Evolutionary conservation across 2,888 invertebrate genomes (phyloP).

Genomic region (Phengaris alcon): DNA sequence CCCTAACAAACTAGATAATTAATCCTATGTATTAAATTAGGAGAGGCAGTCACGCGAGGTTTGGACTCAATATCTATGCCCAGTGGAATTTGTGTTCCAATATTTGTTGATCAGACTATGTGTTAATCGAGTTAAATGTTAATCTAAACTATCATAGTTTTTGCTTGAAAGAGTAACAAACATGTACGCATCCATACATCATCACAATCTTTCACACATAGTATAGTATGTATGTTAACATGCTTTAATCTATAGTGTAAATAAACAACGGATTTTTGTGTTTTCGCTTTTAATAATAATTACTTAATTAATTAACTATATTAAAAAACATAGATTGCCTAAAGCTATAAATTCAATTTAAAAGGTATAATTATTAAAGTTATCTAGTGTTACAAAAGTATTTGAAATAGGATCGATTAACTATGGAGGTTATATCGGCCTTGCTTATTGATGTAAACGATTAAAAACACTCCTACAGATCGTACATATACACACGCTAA

Average conservation of each 20-base stretch:
- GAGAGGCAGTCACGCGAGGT: constrained; percentile 30
- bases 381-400: neutral
- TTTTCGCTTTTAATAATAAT: neutral
- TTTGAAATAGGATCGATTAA: constrained; percentile 1
- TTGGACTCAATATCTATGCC: constrained; percentile 4
- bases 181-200: too few species aligned
- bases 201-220: too few species aligned
- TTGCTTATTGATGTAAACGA: neutral
- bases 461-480: neutral
- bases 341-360: neutral
- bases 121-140: too few species aligned
- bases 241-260: too few species aligned
- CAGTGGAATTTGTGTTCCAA: neutral
- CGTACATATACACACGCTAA: neutral
- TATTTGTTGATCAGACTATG: neutral
- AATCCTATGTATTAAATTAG: constrained; percentile 24
- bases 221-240: too few species aligned
- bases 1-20: constrained; percentile 22
- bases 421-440: constrained; percentile 2
- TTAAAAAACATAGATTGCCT: neutral
- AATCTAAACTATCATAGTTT: too few species aligned
- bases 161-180: too few species aligned
- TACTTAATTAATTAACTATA: neutral
- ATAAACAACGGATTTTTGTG: too few species aligned
- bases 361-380: neutral